Evolutionary conservation across 2,797 vertebrate species (phyloP), one percentile per base, ranked within the genome.

Genomic region (Tenualosa ilisha): DNA sequence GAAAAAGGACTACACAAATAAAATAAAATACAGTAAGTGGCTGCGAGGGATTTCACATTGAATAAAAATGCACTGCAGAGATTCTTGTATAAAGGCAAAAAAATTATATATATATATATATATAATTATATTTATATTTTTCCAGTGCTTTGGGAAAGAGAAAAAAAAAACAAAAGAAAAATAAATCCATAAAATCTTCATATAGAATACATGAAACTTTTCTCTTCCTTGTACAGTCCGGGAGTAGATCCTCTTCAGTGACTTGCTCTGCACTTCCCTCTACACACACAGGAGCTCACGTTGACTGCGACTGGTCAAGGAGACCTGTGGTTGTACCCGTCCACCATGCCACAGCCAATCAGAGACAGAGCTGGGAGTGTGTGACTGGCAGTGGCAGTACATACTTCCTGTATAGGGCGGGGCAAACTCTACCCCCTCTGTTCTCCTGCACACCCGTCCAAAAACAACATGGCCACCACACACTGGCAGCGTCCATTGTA

Each of bases 121-220:
- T 84, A 86, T 86, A 51, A n/a, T n/a, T n/a, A n/a, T n/a, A n/a
- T n/a, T n/a, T n/a, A n/a, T 51, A 51, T 84, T 86, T 86, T 95
- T 96, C 93, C 94, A 96, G 95, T 96, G 95, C 94, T 95, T 95
- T 93, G 88, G 92, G 92, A 93, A 89, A 91, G 86, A 90, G 88
- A 90, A 92, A 91, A 89, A 92, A 83, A 31, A n/a, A n/a, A n/a
- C n/a, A n/a, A n/a, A n/a, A 88, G 91, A 91, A 82, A 59, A 88
- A 88, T 90, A 90, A 92, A 90, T 89, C 90, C 85, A 89, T 84
- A 89, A 91, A 90, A 85, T 90, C 90, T 89, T 87, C 85, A 82
- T 51, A 72, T 53, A 84, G 61, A 83, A 46, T 82, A 89, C 87
- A 89, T 81, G 84, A 90, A 91, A 86, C 75, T 89, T 79, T 86